Evolutionary conservation across 2,113 vertebrate genomes (phyloP), one percentile per base, ranked within the genome.

Genomic region (Prochilodus magdalenae): DNA sequence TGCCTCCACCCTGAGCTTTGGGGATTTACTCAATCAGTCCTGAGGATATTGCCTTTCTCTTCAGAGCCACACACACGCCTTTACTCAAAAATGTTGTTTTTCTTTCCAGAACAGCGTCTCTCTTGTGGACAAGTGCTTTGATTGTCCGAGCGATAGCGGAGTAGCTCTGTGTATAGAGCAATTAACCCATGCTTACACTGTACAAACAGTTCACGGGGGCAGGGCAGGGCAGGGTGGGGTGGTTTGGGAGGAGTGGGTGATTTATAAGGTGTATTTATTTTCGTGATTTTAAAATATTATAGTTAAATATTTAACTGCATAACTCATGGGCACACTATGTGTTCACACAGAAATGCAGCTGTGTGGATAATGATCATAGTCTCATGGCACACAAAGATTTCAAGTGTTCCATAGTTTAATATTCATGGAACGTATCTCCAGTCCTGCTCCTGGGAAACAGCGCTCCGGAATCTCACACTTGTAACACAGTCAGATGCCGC

Each of bases 21-120:
- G 82, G 62, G 47, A 65, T 65, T 74, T 62, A 30, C 66, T 40
- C 30, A 57, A 26, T 27, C 59, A 79, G 51, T 36, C 26, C 49
- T 73, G 70, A 79, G 75, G 70, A 83, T 77, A 83, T 79, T 79
- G 59, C 75, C 3, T 20, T 63, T 40, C 36, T 63, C 24, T 15
- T 70, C 26, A 30, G 70, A 30, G 57, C 22, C 24, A 57, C 47
- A 36, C 24, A 53, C 30, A 77, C 55, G 27, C 59, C 24, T 16
- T 14, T n/a, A 26, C 73, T 55, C 49, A 8, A 30, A 36, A 65
- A 33, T 53, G 57, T 30, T 44, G n/a, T 57, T 40, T 29, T 62
- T 11, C 26, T n/a, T 53, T 27, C 24, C 14, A 2, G 51, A 55
- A 20, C 75, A 16, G 14, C 59, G 3, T 36, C 18, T 36, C 30